A percentile compares a stretch with the other conserved stretches of the same genome.
phyloP scores from a whole-genome alignment of 2,113 vertebrate genomes.

The Isurus oxyrinchus region DNA sequence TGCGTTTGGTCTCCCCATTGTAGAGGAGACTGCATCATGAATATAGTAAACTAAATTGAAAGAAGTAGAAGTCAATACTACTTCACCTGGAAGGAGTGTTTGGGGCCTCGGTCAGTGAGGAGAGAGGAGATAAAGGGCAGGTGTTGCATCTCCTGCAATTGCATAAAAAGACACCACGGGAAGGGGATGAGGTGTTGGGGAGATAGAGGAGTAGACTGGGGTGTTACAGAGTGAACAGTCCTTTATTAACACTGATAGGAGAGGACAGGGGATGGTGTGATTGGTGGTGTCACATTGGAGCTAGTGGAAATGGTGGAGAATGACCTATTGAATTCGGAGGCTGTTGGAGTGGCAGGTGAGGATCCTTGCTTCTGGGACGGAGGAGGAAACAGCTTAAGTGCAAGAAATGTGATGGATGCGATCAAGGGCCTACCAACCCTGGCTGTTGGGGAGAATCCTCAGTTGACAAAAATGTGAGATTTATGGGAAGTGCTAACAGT shows the following conservation, averaged over 20 bases:
- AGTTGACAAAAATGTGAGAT: neutral
- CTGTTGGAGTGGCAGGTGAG: neutral
- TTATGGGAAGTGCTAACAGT: neutral
- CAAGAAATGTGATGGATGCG: neutral
- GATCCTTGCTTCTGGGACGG: neutral
- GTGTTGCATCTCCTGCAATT: neutral
- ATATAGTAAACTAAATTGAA: no score
- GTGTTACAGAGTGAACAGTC: neutral
- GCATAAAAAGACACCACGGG: neutral
- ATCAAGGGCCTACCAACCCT: neutral
- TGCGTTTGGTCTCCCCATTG: neutral
- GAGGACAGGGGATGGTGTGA: neutral
- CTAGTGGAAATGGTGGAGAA: neutral
- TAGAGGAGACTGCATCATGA: no score
- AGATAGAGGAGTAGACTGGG: neutral
- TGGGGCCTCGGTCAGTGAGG: neutral
- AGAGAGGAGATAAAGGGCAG: neutral
- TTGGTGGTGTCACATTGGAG: neutral
- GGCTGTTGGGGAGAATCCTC: neutral
- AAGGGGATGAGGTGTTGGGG: neutral
- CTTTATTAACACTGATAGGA: neutral
- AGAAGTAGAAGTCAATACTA: no score
- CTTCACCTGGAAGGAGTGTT: neutral
- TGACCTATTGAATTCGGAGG: neutral
- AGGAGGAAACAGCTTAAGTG: neutral